These are phyloP conservation scores for Vulpes lagopus DNA, from an alignment of 2,113 vertebrate species.

Conservation along the genomic window DNA sequence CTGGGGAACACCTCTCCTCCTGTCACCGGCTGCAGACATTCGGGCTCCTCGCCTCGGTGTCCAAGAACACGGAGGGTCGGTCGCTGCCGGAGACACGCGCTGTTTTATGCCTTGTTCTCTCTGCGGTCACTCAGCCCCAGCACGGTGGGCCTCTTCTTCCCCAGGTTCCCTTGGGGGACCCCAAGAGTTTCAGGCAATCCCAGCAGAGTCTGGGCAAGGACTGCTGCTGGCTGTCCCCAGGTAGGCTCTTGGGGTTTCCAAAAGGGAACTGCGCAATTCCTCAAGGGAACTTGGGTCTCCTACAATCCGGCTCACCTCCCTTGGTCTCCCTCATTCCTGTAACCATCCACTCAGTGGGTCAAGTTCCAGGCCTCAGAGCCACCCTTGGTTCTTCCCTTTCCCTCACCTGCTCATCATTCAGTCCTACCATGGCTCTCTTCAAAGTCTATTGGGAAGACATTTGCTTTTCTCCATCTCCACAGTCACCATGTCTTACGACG, in stretches of 20 bases:
- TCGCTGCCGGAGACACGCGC: slow-evolving; percentile 8
- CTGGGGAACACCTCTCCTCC: slow-evolving; percentile 42
- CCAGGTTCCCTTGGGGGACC: background rate
- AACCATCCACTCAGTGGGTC: background rate
- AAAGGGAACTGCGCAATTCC: background rate
- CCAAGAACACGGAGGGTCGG: slow-evolving; percentile 63
- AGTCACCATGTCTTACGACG: background rate
- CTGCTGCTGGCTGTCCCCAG: background rate
- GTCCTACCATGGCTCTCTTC: background rate
- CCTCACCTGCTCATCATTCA: background rate
- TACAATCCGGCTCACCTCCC: no score
- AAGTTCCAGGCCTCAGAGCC: background rate
- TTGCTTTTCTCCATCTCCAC: background rate
- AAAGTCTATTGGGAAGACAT: background rate
- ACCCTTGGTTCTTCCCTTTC: background rate
- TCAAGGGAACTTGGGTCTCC: slow-evolving; percentile 1
- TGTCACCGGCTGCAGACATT: slow-evolving; percentile 2
- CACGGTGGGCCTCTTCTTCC: background rate
- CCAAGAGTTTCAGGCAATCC: slow-evolving; percentile 10
- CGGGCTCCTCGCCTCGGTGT: background rate
- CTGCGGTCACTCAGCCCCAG: background rate
- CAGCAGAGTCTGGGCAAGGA: background rate
- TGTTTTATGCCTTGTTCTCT: slow-evolving; percentile 15
- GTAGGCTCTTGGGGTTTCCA: background rate
- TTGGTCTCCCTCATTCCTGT: background rate